Conservation (phyloP, 1,140 invertebrate species). For the Drosophila nigrodunni region DNA sequence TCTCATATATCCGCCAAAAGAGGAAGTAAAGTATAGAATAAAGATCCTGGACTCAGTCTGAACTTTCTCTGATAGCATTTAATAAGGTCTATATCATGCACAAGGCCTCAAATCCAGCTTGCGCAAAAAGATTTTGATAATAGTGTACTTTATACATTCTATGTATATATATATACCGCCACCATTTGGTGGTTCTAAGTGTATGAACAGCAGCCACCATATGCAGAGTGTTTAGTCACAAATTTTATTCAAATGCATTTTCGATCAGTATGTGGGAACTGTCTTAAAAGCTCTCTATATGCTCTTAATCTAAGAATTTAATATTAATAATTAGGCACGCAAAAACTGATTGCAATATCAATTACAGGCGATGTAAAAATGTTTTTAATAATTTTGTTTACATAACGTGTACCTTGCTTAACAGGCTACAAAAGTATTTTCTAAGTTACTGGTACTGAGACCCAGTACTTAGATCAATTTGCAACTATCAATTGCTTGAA, state of each 20-base stretch:
- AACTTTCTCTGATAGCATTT: constrained; percentile 32
- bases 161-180: too few species aligned
- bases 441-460: too few species aligned
- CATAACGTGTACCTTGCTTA: too few species aligned
- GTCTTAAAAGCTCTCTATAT: too few species aligned
- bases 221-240: constrained; percentile 4
- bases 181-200: too few species aligned
- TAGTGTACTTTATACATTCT: neutral
- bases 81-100: constrained; percentile 48
- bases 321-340: too few species aligned
- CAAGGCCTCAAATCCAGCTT: constrained; percentile 1
- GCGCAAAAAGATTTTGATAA: constrained; percentile 43
- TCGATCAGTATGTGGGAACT: too few species aligned
- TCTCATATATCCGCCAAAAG: constrained; percentile 42
- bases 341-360: too few species aligned
- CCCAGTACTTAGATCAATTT: neutral
- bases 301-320: too few species aligned
- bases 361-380: too few species aligned
- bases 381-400: too few species aligned
- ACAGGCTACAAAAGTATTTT: too few species aligned
- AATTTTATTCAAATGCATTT: neutral
- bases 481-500: constrained; percentile 66
- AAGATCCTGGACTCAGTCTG: constrained; percentile 19
- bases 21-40: constrained; percentile 45
- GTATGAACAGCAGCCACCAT: constrained; percentile 48